Percentiles rank a stretch among this genome's conserved stretches.
phyloP scores from a whole-genome alignment of 1,140 invertebrate species.

The Rhopalosiphum padi region DNA sequence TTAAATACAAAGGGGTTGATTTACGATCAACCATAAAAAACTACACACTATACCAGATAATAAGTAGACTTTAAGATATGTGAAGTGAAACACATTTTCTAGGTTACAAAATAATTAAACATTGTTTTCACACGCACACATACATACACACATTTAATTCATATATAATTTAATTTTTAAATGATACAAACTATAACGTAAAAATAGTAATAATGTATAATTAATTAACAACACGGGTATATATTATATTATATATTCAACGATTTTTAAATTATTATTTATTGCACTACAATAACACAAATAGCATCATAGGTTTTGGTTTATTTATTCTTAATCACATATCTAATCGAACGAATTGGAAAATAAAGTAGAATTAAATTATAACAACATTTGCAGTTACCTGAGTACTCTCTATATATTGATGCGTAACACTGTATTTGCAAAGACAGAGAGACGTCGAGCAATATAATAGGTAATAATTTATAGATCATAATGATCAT shows the following conservation, averaged over 20 bases:
- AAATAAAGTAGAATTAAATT: neutral
- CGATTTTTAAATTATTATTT: constrained; percentile 44
- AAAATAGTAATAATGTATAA: constrained; percentile 45
- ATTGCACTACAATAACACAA: constrained; percentile 38
- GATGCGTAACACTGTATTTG: neutral
- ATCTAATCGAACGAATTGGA: neutral
- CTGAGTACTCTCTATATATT: neutral
- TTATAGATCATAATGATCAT: neutral
- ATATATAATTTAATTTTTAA: constrained; percentile 15
- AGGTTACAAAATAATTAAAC: constrained; percentile 8
- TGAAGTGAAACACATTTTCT: neutral
- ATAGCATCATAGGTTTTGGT: constrained; percentile 8
- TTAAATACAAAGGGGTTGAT: neutral
- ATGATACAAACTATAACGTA: neutral
- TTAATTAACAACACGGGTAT: constrained; percentile 48
- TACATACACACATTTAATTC: constrained; percentile 24
- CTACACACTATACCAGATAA: neutral
- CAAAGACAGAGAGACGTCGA: neutral
- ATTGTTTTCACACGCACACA: neutral
- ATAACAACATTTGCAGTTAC: neutral
- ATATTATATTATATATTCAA: constrained; percentile 35
- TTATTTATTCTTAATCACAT: neutral
- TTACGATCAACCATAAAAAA: neutral
- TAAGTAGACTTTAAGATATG: constrained; percentile 36
- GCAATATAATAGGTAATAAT: neutral